Evolutionary conservation across 37 sponge, comb jelly and placozoan species (phyloP).

Genomic region (Agelas oroides): DNA sequence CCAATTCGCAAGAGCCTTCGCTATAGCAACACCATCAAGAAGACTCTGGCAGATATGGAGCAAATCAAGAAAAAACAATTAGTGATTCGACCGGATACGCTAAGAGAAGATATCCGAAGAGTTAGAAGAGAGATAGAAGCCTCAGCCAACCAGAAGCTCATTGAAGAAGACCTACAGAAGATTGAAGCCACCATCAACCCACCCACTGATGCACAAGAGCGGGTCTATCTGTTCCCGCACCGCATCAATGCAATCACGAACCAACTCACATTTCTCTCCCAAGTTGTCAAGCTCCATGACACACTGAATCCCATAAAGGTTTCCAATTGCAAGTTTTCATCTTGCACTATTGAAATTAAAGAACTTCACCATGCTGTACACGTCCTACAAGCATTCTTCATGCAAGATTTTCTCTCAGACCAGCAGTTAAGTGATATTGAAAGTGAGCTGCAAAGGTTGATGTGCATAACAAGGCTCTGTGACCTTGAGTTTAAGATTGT

Average conservation of each 20-base stretch:
- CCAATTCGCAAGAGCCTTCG: conserved; percentile 73
- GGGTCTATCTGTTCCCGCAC: conserved; percentile 7
- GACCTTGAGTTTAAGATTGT: conserved; percentile 22
- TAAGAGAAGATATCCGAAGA: background rate
- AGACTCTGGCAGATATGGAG: conserved; percentile 62
- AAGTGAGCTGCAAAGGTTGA: conserved; percentile 56
- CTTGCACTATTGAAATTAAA: background rate
- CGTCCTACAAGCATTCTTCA: conserved; percentile 10
- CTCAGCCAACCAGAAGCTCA: background rate
- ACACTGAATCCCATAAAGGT: background rate
- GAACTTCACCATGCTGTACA: background rate
- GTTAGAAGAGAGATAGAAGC: background rate
- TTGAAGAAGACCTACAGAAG: background rate
- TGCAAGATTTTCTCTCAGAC: conserved; percentile 38
- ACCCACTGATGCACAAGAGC: background rate
- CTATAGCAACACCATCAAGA: conserved; percentile 86
- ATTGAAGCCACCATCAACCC: background rate
- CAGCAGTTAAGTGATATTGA: conserved; percentile 62
- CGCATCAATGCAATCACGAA: conserved; percentile 25
- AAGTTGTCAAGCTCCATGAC: background rate
- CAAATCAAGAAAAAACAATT: conserved; percentile 63
- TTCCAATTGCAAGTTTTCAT: background rate
- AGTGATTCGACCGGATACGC: background rate
- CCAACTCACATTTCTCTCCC: conserved; percentile 48
- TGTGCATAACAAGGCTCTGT: conserved; percentile 14